Base-by-base conservation (phyloP, 2,888 invertebrate genomes). In the Gryllus longicercus region DNA sequence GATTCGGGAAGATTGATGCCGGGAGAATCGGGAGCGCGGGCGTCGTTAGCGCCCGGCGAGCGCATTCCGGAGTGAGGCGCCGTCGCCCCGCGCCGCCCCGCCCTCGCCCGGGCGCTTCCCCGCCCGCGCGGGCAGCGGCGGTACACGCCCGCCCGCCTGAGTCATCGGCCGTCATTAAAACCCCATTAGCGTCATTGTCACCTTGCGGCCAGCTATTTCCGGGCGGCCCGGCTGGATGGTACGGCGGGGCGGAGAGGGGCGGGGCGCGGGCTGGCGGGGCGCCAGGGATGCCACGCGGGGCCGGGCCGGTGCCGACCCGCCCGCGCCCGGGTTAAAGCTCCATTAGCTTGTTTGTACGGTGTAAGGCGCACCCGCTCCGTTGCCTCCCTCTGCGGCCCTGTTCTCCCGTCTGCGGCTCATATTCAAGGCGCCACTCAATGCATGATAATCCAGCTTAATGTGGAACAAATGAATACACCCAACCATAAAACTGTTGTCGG, bases 91-190 rank as follows among this genome's bases (percentile, higher is more conserved):
- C 10, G 63, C 21, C 87, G 86, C 87, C 87, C 87, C 86, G 63
- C 63, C 16, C 63, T 63, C 14, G 1, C n/a, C 0, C 3, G 14
- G n/a, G 16, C 63, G 63, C n/a, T 8, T 5, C 78, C 21, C 87
- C 86, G 87, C 87, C 87, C 86, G 63, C 51, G 51, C 51, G 12
- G 18, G 18, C 18, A 16, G 51, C 2, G 18, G 51, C 51, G 51
- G 12, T 18, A 2, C 14, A 51, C 51, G 51, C 3, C 51, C 18
- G 51, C n/a, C n/a, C 63, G 63, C 63, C 14, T 63, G 63, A 63
- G 63, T 63, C 63, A 63, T 63, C 63, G n/a, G 86, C 86, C 86
- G 87, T 87, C 87, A 87, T 87, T 87, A 86, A 87, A 86, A 87
- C 86, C 83, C 83, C 85, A 85, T 85, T 85, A 85, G 85, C 84